Evolutionary conservation across 2,113 vertebrate species (phyloP).

Genomic region (Oreocharis arfaki): DNA sequence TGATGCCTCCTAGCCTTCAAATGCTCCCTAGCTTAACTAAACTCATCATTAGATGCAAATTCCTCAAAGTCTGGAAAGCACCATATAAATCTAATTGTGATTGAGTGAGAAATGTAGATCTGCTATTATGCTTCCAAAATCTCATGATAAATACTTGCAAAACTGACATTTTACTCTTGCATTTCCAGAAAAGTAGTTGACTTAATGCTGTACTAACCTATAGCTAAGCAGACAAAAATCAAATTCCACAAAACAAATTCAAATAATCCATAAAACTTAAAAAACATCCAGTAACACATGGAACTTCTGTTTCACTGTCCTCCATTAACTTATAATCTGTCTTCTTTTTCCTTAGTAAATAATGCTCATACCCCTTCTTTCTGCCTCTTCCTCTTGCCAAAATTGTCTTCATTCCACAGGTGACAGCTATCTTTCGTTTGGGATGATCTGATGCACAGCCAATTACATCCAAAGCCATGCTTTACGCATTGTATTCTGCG

Average conservation of each 20-base stretch:
- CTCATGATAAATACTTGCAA: background rate
- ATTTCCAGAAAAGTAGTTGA: background rate
- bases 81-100: background rate
- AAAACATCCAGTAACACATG: background rate
- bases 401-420: background rate
- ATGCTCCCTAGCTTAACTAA: background rate
- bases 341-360: background rate
- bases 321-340: background rate
- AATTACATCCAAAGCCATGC: background rate
- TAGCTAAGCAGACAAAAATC: background rate
- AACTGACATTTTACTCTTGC: background rate
- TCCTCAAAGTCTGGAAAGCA: background rate
- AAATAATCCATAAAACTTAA: background rate
- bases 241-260: background rate
- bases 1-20: background rate
- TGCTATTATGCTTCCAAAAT: background rate
- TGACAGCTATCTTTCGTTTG: background rate
- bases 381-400: background rate
- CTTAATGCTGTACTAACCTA: background rate
- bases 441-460: background rate
- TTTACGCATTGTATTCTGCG: background rate
- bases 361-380: background rate
- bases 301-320: background rate
- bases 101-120: background rate
- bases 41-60: background rate